Base-by-base conservation (phyloP, 2,113 vertebrate genomes). In the Acinonyx jubatus region DNA sequence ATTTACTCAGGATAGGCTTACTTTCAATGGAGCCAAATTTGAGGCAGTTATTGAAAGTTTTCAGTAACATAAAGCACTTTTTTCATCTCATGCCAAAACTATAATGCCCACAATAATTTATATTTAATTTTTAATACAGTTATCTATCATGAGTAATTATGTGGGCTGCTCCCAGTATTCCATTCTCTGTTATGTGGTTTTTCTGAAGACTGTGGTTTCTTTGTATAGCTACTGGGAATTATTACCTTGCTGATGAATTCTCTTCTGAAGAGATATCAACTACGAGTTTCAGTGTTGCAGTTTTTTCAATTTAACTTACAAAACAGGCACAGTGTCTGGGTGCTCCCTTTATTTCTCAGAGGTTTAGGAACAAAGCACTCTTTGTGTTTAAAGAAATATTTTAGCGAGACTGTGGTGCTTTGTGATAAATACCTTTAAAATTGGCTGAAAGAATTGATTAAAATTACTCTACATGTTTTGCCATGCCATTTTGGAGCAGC, bases 51-150 rank as follows among this genome's bases (percentile, higher is more conserved):
- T 97, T 95, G 97, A 98, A 98, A 98, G 97, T 98, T 99, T 98
- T 98, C 98, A 98, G 98, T 97, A 96, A 98, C 95, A 96, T 68
- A 98, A 98, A 98, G 98, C 97, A 98, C 98, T 97, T 98, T 99
- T 99, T 99, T 99, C 96, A 98, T 99, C 98, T 98, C 92, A 96
- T 98, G 99, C 99, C 99, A 99, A 97, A 97, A 57, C 97, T 97
- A 81, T 98, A 98, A 98, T 99, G 98, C 97, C 98, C 98, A 97
- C 97, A 98, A 98, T 98, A 98, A 99, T 98, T 99, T 99, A 98
- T 98, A 98, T 99, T 99, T 98, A 99, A 98, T 99, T 99, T 99
- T 99, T 99, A 99, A 99, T 99, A 98, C 96, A 97, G 98, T 98
- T 99, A 98, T 99, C 98, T 99, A 98, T 98, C 98, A 98, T 96